These are phyloP conservation scores for Butastur rufipennis DNA, from an alignment of 2,113 vertebrate genomes.

Conservation along the genomic window DNA sequence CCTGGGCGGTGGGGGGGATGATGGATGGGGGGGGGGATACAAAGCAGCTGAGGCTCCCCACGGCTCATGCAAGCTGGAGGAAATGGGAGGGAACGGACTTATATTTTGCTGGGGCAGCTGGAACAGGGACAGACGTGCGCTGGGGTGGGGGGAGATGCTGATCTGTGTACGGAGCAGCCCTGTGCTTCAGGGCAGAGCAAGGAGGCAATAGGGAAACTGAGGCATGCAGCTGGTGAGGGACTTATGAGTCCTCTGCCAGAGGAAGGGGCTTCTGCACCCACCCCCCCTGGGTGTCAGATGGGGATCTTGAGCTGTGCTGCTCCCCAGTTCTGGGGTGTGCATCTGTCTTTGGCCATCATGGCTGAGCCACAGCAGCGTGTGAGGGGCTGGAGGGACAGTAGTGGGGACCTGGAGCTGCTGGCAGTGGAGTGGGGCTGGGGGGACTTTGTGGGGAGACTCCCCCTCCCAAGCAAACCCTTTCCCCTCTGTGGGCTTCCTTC, in stretches of 20 bases:
- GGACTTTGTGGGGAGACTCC: not conserved
- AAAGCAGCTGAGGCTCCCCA: not conserved
- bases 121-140: not conserved
- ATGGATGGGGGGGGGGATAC: not conserved
- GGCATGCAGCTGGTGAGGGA: not conserved
- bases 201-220: not conserved
- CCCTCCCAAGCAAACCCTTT: not conserved
- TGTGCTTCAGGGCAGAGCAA: not conserved
- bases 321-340: not conserved
- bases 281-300: accelerated
- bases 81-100: not conserved
- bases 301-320: not conserved
- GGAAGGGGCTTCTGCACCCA: not conserved
- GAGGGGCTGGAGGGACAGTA: not conserved
- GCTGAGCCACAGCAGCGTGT: not conserved
- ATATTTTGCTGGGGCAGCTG: not conserved
- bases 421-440: not conserved
- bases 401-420: not conserved
- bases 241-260: not conserved
- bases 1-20: not conserved
- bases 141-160: not conserved
- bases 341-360: not conserved
- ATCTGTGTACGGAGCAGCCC: not conserved
- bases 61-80: not conserved
- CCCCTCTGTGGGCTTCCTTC: not conserved